These are phyloP conservation scores for Cheilosia pagana DNA, from an alignment of 2,888 invertebrate genomes.

Conservation along the genomic window DNA sequence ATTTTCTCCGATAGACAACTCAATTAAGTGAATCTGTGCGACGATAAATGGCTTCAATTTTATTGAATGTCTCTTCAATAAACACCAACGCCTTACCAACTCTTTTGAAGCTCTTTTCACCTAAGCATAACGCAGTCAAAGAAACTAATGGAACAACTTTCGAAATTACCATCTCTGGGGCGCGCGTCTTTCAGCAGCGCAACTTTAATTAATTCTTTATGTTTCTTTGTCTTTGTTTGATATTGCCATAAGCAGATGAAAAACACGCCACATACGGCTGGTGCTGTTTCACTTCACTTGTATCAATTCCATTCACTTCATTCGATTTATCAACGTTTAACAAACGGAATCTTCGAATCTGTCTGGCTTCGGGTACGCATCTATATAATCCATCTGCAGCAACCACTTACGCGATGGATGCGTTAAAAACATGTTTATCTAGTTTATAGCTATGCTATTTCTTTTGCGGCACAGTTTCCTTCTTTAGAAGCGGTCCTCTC, in stretches of 20 bases:
- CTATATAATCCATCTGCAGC: constrained; percentile 37
- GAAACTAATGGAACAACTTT: constrained; percentile 38
- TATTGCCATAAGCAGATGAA: not conserved
- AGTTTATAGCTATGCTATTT: constrained; percentile 30
- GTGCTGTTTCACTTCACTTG: constrained; percentile 4
- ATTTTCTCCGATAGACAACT: not conserved
- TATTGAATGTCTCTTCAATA: not conserved
- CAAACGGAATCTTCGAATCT: constrained; percentile 30
- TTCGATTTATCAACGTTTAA: constrained; percentile 33
- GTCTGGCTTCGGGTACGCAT: constrained; percentile 34
- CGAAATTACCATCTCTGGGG: constrained; percentile 37
- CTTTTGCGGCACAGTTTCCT: constrained; percentile 41
- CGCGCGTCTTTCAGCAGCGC: constrained; percentile 20
- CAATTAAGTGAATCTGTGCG: not conserved
- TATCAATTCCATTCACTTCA: constrained; percentile 38
- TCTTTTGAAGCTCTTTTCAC: not conserved
- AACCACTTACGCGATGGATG: constrained; percentile 41
- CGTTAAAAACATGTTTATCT: constrained; percentile 59
- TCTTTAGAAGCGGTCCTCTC: constrained; percentile 8
- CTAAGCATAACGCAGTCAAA: not conserved
- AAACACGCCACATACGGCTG: not conserved
- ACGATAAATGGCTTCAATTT: not conserved
- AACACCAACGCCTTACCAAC: not conserved
- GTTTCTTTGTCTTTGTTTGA: not conserved
- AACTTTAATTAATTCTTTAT: constrained; percentile 36